Conservation (phyloP, 2,888 invertebrate species). For the Hofmannophila pseudospretella region DNA sequence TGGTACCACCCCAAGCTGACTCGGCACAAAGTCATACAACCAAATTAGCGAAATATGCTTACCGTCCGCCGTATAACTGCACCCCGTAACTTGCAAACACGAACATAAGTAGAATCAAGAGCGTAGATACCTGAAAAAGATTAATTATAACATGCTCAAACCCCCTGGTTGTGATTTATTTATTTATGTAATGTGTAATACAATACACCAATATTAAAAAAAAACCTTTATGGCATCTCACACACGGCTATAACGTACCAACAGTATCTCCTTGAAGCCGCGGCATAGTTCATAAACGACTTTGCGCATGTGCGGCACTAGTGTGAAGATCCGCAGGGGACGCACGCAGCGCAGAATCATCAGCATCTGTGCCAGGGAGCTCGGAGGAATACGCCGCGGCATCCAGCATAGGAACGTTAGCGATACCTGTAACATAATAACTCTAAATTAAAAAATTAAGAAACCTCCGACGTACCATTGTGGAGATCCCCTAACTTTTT, state of each 20-base stretch:
- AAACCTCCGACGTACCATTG: too few species aligned
- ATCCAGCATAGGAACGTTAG: constrained; percentile 98
- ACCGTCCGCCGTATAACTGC: constrained; percentile 95
- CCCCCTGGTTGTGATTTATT: too few species aligned
- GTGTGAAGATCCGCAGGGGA: constrained; percentile 96
- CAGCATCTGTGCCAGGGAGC: constrained; percentile 94
- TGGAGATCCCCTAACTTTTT: too few species aligned
- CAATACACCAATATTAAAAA: too few species aligned
- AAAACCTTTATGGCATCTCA: too few species aligned
- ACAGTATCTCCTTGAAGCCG: constrained; percentile 98
- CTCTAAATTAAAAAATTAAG: too few species aligned
- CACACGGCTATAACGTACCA: too few species aligned
- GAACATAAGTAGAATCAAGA: constrained; percentile 98
- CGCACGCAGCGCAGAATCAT: constrained; percentile 98
- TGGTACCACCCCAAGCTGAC: too few species aligned
- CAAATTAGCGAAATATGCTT: constrained; percentile 14
- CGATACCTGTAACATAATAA: constrained; percentile 92
- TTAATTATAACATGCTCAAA: too few species aligned
- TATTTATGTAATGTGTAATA: too few species aligned
- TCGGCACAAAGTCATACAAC: too few species aligned
- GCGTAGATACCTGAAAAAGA: constrained; percentile 88
- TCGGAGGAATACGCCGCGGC: constrained; percentile 94
- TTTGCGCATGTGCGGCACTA: constrained; percentile 99
- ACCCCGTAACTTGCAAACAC: constrained; percentile 99
- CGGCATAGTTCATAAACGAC: constrained; percentile 98